Evolutionary conservation across 2,888 invertebrate species (phyloP).

Genomic region (Apotomis betuletana): DNA sequence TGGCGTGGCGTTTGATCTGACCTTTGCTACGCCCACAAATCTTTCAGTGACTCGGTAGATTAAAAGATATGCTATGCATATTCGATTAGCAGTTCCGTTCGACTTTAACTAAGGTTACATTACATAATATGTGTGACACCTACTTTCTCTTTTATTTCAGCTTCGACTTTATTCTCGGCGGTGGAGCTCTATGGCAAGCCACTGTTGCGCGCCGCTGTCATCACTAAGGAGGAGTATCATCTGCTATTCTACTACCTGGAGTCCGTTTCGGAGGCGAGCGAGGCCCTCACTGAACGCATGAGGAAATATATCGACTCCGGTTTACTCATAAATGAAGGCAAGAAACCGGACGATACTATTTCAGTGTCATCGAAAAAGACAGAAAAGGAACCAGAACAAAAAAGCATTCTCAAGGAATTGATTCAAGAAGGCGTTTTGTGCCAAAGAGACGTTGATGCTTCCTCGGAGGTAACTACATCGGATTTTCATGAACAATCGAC

Average conservation of each 20-base stretch:
- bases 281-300: slow-evolving; percentile 77
- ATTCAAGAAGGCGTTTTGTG: slow-evolving; percentile 77
- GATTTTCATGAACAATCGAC: slow-evolving; percentile 64
- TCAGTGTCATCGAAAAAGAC: slow-evolving; percentile 55
- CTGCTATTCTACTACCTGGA: slow-evolving; percentile 81
- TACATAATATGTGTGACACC: slow-evolving; percentile 40
- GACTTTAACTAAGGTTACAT: slow-evolving; percentile 38
- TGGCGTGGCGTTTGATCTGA: slow-evolving; percentile 54
- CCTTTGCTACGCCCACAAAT: slow-evolving; percentile 60
- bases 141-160: slow-evolving; percentile 70
- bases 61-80: slow-evolving; percentile 41
- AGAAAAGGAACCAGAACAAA: slow-evolving; percentile 61
- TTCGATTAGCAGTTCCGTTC: slow-evolving; percentile 36
- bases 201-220: slow-evolving; percentile 77
- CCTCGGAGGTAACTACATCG: slow-evolving; percentile 67
- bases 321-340: slow-evolving; percentile 64
- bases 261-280: slow-evolving; percentile 78
- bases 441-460: slow-evolving; percentile 75
- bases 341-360: slow-evolving; percentile 55
- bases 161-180: slow-evolving; percentile 83
- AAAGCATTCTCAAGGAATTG: slow-evolving; percentile 74
- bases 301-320: slow-evolving; percentile 80
- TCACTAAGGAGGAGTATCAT: slow-evolving; percentile 81
- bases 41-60: slow-evolving; percentile 51
- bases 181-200: slow-evolving; percentile 86